Conservation (phyloP, 2,113 vertebrate genomes). For the Xiphophorus hellerii region DNA sequence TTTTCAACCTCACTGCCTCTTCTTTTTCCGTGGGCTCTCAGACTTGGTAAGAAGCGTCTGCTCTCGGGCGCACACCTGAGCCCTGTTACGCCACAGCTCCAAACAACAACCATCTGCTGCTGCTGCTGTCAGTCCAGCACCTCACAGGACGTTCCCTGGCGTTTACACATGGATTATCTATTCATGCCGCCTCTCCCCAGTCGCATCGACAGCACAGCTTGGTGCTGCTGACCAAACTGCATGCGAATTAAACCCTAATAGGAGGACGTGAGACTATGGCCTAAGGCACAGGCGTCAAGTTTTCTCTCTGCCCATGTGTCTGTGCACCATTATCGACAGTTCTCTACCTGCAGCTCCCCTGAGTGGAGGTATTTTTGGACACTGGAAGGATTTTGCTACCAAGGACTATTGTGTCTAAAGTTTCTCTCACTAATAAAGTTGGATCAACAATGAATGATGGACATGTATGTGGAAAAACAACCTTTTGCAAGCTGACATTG, state of each 20-base stretch:
- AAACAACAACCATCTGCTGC: constrained; percentile 71
- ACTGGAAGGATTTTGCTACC: constrained; percentile 21
- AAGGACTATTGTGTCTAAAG: not conserved
- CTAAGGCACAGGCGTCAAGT: constrained; percentile 1
- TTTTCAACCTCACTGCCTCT: constrained; percentile 41
- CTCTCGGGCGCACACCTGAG: constrained; percentile 76
- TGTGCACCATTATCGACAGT: constrained; percentile 41
- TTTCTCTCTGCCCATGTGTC: constrained; percentile 14
- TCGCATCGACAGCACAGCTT: constrained; percentile 12
- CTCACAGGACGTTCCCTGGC: constrained; percentile 56
- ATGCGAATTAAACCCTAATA: constrained; percentile 8
- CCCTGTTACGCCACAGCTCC: constrained; percentile 63
- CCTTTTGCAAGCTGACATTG: too few species aligned
- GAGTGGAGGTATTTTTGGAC: constrained; percentile 45
- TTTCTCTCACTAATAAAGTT: not conserved
- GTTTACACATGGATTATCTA: constrained; percentile 61
- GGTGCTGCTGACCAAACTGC: constrained; percentile 27
- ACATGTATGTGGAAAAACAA: too few species aligned
- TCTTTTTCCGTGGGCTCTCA: constrained; percentile 37
- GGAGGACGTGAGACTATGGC: constrained; percentile 6
- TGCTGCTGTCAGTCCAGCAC: constrained; percentile 52
- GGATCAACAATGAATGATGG: not conserved
- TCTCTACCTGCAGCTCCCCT: constrained; percentile 36
- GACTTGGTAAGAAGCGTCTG: constrained; percentile 45
- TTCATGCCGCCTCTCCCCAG: constrained; percentile 33